These are phyloP conservation scores for Diadophis punctatus DNA, from an alignment of 2,113 vertebrate genomes.

Conservation along the genomic window DNA sequence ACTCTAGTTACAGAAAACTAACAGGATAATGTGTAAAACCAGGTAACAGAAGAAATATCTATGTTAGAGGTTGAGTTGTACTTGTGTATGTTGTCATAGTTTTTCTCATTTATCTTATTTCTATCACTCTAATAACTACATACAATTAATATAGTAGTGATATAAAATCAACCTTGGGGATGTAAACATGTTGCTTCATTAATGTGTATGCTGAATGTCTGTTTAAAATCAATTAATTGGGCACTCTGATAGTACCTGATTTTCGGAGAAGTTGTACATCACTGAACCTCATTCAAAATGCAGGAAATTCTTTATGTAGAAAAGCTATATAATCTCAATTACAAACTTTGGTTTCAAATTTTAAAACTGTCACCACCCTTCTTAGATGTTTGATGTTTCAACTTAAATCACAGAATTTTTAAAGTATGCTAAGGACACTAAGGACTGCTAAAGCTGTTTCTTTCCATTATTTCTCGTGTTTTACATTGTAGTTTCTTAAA, in stretches of 20 bases:
- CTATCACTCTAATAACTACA: not conserved
- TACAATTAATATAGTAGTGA: not conserved
- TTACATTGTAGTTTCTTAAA: not conserved
- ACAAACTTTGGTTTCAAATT: not conserved
- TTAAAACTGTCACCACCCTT: not conserved
- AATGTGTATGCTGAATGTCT: not conserved
- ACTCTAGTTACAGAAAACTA: not conserved
- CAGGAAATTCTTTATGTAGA: not conserved
- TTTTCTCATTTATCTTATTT: not conserved
- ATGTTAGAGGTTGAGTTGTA: not conserved
- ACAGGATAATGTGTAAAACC: not conserved
- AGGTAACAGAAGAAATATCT: not conserved
- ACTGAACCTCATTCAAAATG: not conserved
- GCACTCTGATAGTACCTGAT: not conserved
- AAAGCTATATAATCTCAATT: not conserved
- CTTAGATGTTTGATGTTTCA: not conserved
- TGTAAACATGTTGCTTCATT: not conserved
- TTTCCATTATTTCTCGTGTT: not conserved
- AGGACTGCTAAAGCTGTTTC: not conserved
- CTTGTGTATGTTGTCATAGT: not conserved
- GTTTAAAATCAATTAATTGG: not conserved
- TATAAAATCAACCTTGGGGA: not conserved
- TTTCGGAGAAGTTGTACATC: not conserved
- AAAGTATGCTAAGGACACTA: not conserved
- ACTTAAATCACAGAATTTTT: not conserved